phyloP scores from a whole-genome alignment of 2,797 vertebrate species.

The Periophthalmus magnuspinnatus region DNA sequence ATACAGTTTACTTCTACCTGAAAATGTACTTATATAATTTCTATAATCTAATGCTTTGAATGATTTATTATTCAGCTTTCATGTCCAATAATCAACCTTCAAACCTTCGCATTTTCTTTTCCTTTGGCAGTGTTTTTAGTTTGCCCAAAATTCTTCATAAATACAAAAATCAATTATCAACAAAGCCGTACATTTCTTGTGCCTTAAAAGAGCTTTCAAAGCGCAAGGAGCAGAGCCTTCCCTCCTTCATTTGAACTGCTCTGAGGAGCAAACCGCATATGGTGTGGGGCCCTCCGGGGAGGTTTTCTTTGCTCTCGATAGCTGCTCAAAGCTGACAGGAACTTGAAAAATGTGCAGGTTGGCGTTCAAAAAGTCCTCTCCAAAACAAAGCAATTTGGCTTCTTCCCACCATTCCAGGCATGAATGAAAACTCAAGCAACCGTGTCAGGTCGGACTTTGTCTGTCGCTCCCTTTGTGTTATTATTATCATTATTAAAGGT shows the following conservation, averaged over 20 bases:
- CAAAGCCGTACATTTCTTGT: neutral
- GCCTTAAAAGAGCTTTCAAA: neutral
- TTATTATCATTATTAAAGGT: no score
- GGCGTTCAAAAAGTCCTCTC: neutral
- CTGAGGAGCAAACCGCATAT: neutral
- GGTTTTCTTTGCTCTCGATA: neutral
- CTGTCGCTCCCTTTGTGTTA: neutral
- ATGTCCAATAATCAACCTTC: neutral
- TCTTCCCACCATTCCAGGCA: neutral
- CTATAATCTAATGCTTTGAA: neutral
- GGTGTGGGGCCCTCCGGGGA: neutral
- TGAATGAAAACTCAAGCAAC: neutral
- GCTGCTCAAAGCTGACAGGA: conserved; percentile 1
- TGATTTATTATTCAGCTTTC: neutral
- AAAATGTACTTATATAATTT: neutral
- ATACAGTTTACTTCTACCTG: neutral
- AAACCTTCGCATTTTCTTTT: no score
- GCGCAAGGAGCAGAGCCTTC: neutral
- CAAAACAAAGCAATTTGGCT: neutral
- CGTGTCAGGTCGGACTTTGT: neutral
- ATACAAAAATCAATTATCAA: neutral
- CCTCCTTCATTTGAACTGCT: neutral
- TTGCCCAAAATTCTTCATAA: neutral
- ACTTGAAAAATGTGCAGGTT: neutral
- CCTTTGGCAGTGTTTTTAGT: neutral